Evolutionary conservation across 2,888 invertebrate species (phyloP), one percentile per base, ranked within the genome.

Genomic region (Tipula unca): DNA sequence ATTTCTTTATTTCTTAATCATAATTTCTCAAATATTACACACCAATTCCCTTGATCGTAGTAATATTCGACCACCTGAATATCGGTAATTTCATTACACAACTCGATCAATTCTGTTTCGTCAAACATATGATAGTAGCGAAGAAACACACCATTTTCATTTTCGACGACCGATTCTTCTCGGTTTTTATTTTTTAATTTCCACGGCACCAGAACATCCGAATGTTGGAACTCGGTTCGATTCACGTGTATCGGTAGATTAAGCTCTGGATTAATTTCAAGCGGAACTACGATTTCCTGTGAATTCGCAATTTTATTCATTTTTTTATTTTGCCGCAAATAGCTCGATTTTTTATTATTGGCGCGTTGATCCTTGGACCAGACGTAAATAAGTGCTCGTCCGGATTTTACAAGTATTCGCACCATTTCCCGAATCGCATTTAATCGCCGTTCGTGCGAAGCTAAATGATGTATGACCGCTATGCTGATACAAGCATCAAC

Each of bases 41-140:
- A 98, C 96, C 98, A 98, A 90, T 99, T 99, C 0, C 99, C 99
- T 90, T 99, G 96, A 90, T 99, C 99, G 89, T 98, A 98, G 90
- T 97, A 99, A 88, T 93, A 94, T 35, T 93, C 91, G 39, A 93
- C 89, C 13, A 98, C 91, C 82, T 89, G 88, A 54, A 95, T 91
- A 82, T 90, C 91, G 0, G 91, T 87, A 4, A 94, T 87, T 87
- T 92, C 90, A 29, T 89, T 88, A 87, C 95, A 95, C 82, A 98
- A 90, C 1, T 90, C 88, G 87, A 95, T 94, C 48, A 98, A 90
- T 91, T 98, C 99, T 0, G 93, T 93, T 87, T 96, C 94, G 88
- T 95, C 94, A 89, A 99, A 99, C 1, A 99, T 97, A 89, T 99
- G 99, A 90, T 99, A 99, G 90, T 94, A 99, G 87, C 99, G 92